Evolutionary conservation across 2,797 vertebrate species (phyloP).

Genomic region (Catharus ustulatus): DNA sequence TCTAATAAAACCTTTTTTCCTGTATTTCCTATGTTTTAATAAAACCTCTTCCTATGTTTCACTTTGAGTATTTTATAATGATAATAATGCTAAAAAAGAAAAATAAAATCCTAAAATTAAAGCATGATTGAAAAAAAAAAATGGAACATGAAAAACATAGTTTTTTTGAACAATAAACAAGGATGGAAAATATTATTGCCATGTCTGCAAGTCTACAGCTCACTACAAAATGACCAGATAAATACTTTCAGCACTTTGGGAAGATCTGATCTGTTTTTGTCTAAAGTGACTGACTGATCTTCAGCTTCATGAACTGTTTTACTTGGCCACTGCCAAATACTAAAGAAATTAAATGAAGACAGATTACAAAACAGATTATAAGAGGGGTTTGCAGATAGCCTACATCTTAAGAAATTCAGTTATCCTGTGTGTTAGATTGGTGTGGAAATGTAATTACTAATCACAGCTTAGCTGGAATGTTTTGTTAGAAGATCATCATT

Average conservation of each 20-base stretch:
- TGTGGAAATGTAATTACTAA: neutral
- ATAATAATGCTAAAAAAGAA: neutral
- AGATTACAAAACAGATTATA: neutral
- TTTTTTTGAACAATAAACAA: neutral
- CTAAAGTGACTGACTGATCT: neutral
- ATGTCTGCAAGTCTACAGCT: neutral
- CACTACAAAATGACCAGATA: neutral
- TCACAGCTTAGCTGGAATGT: slow-evolving; percentile 23
- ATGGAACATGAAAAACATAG: neutral
- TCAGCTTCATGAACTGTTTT: neutral
- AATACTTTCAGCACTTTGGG: neutral
- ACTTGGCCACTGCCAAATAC: neutral
- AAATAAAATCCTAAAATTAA: neutral
- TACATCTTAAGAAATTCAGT: neutral
- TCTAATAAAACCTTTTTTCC: neutral
- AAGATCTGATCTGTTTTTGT: neutral
- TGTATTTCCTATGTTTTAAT: neutral
- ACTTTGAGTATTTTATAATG: neutral
- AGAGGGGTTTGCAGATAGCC: neutral
- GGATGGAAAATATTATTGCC: neutral
- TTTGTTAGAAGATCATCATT: slow-evolving; percentile 43
- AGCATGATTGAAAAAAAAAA: neutral
- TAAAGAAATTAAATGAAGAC: neutral
- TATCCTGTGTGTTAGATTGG: neutral
- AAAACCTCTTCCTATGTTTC: neutral